These are phyloP conservation scores for Scalopus aquaticus DNA, from an alignment of 2,113 vertebrate species.

Conservation along the genomic window DNA sequence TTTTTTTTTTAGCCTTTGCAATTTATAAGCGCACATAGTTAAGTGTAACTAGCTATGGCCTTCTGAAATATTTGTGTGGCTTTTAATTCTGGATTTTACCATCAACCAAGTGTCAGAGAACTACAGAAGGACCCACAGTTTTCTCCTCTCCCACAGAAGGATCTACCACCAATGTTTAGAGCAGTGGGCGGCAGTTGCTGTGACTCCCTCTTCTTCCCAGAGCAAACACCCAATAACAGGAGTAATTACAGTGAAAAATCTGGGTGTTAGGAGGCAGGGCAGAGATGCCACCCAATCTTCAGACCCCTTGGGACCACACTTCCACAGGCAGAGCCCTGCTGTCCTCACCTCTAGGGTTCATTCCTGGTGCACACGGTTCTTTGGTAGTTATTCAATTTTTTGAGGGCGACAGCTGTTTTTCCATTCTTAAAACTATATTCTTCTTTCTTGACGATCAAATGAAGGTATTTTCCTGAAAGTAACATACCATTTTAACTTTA, in stretches of 20 bases:
- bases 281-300: background rate
- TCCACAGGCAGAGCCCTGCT: rapidly evolving
- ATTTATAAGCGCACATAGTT: background rate
- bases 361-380: background rate
- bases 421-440: background rate
- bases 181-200: background rate
- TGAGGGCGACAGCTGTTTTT: background rate
- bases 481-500: background rate
- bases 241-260: background rate
- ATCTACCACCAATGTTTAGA: background rate
- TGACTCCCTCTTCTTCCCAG: background rate
- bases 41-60: background rate
- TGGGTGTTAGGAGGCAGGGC: background rate
- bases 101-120: background rate
- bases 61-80: background rate
- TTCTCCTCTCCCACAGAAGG: background rate
- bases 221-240: background rate
- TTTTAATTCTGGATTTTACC: background rate
- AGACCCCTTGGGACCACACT: background rate
- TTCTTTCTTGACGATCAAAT: background rate
- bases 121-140: background rate
- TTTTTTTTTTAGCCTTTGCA: background rate
- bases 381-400: background rate
- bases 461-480: background rate
- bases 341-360: background rate